Percentiles rank a stretch among this genome's conserved stretches.
phyloP scores from a whole-genome alignment of 2,797 vertebrate species.

The Macropus fuliginosus region DNA sequence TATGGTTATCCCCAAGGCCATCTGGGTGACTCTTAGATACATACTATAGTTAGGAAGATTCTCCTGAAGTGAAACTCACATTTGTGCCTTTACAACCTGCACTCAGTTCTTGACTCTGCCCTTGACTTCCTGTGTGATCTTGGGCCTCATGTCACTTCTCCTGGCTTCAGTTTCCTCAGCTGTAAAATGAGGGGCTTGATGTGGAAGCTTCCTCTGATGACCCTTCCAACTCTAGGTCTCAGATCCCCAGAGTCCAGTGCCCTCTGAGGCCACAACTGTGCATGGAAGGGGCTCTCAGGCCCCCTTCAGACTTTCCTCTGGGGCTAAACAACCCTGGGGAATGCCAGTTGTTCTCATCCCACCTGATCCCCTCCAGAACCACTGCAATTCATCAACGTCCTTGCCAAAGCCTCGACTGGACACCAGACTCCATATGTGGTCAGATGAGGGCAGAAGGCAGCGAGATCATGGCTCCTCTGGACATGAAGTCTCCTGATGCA shows the following conservation, averaged over 20 bases:
- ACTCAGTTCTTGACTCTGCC: too few species aligned
- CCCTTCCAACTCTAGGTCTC: neutral
- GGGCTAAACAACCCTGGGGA: neutral
- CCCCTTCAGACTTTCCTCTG: neutral
- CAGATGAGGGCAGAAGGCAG: neutral
- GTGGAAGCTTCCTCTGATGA: neutral
- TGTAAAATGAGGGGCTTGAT: neutral
- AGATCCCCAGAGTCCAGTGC: neutral
- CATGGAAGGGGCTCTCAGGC: too few species aligned
- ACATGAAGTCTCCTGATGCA: neutral
- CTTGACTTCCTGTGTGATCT: too few species aligned
- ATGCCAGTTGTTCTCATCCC: neutral
- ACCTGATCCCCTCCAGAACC: too few species aligned
- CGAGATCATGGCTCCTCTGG: neutral
- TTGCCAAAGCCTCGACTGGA: neutral
- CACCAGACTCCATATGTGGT: neutral
- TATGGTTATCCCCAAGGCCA: too few species aligned
- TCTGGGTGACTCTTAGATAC: too few species aligned
- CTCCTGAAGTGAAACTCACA: too few species aligned
- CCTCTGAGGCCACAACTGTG: neutral
- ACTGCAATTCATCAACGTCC: neutral
- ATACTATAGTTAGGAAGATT: too few species aligned
- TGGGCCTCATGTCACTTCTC: too few species aligned
- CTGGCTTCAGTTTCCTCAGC: neutral
- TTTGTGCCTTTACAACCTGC: too few species aligned